A percentile compares a stretch with the other conserved stretches of the same genome.
Evolutionary conservation across 2,797 vertebrate genomes (phyloP).

Genomic region (Hyperoplus immaculatus): DNA sequence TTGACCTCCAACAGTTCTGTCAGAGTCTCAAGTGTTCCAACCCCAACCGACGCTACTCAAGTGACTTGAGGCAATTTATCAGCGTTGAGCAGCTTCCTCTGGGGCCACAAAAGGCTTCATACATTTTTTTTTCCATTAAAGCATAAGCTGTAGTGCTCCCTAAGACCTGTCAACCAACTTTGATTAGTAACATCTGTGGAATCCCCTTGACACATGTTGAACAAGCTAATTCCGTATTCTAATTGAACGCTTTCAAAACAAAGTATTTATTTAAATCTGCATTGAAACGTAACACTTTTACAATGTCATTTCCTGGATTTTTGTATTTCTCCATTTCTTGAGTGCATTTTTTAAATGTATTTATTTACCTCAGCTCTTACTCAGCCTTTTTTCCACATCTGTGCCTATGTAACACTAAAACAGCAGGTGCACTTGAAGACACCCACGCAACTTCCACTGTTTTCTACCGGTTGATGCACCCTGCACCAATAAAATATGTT

Average conservation of each 20-base stretch:
- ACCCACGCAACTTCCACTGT: not conserved
- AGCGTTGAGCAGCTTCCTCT: not conserved
- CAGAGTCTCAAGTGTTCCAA: not conserved
- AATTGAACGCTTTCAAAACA: not conserved
- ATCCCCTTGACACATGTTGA: too few relatives aligned
- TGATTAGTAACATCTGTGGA: too few relatives aligned
- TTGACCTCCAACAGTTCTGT: not conserved
- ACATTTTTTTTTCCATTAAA: not conserved
- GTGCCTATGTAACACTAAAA: not conserved
- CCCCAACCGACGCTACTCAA: too few relatives aligned
- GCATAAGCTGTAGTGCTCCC: not conserved
- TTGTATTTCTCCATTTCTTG: not conserved
- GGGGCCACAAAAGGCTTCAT: not conserved
- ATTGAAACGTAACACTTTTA: not conserved
- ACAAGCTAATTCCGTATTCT: too few relatives aligned
- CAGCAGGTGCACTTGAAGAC: not conserved
- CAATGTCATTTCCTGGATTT: not conserved
- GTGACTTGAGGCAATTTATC: not conserved
- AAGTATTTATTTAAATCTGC: not conserved
- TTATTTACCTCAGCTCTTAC: constrained; percentile 5
- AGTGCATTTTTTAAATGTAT: constrained; percentile 6
- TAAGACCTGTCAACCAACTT: too few relatives aligned
- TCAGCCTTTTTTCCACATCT: not conserved
- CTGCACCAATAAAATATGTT: too few relatives aligned
- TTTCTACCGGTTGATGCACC: too few relatives aligned